phyloP scores from a whole-genome alignment of 2,113 vertebrate genomes.

The Actinemys pallida region DNA sequence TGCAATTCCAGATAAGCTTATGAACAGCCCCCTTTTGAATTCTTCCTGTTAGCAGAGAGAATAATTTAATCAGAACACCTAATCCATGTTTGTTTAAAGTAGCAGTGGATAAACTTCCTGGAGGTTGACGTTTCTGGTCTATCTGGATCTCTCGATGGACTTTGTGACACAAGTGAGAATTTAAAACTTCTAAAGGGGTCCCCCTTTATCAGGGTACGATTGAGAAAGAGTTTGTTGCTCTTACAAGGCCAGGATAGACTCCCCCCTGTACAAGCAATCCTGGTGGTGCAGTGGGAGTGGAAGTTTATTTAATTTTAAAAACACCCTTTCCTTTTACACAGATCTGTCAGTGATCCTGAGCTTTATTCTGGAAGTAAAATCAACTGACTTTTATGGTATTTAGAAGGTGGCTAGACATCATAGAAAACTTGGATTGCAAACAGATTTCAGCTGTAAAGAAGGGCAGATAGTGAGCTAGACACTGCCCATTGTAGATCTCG shows the following conservation, averaged over 20 bases:
- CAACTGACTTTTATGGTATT: accelerated
- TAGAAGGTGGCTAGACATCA: accelerated
- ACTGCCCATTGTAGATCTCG: accelerated
- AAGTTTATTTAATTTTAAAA: background rate
- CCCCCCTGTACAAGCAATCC: accelerated
- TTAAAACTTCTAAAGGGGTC: background rate
- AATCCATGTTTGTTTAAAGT: background rate
- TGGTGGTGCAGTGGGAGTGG: accelerated
- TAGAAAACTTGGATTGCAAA: accelerated
- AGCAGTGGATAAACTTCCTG: background rate
- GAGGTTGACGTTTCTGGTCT: accelerated
- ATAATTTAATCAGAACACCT: no score
- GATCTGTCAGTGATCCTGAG: accelerated
- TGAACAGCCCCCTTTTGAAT: background rate
- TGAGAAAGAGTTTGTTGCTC: background rate
- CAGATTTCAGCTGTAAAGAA: accelerated
- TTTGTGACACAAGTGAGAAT: background rate
- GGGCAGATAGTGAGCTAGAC: accelerated
- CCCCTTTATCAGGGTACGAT: accelerated
- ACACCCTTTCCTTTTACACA: accelerated
- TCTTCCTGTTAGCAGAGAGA: background rate
- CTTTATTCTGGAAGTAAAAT: background rate
- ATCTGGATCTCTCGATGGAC: background rate
- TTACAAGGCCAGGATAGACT: accelerated
- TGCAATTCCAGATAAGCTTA: background rate